Base-by-base conservation (phyloP, 2,888 invertebrate genomes). In the Leptopilina drosophilae region DNA sequence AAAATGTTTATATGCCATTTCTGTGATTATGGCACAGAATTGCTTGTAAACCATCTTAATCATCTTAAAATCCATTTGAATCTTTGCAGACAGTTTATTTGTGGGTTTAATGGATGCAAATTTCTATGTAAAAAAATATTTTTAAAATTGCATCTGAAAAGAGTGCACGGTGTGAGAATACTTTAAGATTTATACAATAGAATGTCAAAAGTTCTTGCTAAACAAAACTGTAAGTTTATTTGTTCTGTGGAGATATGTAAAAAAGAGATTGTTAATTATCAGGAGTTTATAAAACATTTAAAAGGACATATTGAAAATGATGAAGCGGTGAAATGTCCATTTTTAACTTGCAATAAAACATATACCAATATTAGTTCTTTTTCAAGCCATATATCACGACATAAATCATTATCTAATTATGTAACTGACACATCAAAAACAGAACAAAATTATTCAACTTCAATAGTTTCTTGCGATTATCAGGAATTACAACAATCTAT, bases 1-100 rank as follows among this genome's bases (percentile, higher is more conserved):
- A 40, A 65, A 65, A 33, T 65, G 65, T 65, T 65, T 33, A 7
- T 65, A 33, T 65, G 40, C 40, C 40, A 33, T n/a, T 65, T 65
- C 65, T 65, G 65, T 14, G 40, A 14, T 14, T n/a, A 65, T 40
- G 4, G 40, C 14, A 40, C 65, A 40, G 40, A 65, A 14, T 7
- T 65, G 2, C 40, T 65, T 33, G 14, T 14, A 4, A 56, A 56
- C 56, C 56, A 56, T 56, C 56, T 56, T n/a, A 56, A 1, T 56
- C 56, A 56, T 56, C 56, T 56, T 56, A 56, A 56, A 14, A 12
- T 56, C 14, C 14, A 56, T n/a, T 14, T 2, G 14, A 56, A 56
- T 56, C 56, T 56, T 56, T 56, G 56, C 56, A 56, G 56, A 56
- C 56, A 56, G 56, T 56, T 56, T 56, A 2, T 56, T 56, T 56